A percentile compares a stretch with the other conserved stretches of the same genome.
phyloP scores from a whole-genome alignment of 2,888 invertebrate species.

The Crematogaster levior region DNA sequence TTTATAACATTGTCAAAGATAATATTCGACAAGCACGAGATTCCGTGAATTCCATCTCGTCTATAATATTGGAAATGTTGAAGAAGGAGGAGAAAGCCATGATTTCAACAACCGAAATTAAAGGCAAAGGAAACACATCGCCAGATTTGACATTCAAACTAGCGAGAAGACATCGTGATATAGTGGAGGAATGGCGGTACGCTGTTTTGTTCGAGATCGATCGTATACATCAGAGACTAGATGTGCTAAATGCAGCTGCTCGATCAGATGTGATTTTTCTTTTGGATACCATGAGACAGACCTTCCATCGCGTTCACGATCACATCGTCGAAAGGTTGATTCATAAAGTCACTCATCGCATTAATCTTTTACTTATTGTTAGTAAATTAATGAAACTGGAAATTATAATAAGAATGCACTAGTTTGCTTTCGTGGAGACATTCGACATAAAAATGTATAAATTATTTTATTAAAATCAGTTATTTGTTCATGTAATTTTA shows the following conservation, averaged over 20 bases:
- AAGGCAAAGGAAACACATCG: not conserved
- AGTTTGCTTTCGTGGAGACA: not conserved
- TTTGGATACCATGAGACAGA: constrained; percentile 84
- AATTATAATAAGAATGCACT: not conserved
- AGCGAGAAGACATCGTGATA: constrained; percentile 38
- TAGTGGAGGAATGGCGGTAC: constrained; percentile 88
- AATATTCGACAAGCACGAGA: constrained; percentile 61
- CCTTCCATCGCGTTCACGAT: constrained; percentile 85
- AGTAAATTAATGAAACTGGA: not conserved
- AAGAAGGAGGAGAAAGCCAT: constrained; percentile 34
- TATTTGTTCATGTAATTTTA: not conserved
- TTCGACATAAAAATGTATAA: not conserved
- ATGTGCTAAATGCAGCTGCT: constrained; percentile 84
- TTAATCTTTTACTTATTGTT: not conserved
- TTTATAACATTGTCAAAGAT: constrained; percentile 64
- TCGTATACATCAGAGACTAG: constrained; percentile 86
- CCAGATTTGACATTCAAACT: constrained; percentile 11
- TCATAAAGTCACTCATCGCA: not conserved
- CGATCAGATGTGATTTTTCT: constrained; percentile 85
- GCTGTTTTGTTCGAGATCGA: constrained; percentile 87
- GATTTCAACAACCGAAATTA: not conserved
- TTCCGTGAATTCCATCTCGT: constrained; percentile 57
- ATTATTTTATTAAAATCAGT: not conserved
- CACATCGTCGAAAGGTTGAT: constrained; percentile 85
- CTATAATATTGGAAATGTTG: not conserved